These are phyloP conservation scores for Allygus modestus DNA, from an alignment of 2,888 invertebrate genomes.

Conservation along the genomic window DNA sequence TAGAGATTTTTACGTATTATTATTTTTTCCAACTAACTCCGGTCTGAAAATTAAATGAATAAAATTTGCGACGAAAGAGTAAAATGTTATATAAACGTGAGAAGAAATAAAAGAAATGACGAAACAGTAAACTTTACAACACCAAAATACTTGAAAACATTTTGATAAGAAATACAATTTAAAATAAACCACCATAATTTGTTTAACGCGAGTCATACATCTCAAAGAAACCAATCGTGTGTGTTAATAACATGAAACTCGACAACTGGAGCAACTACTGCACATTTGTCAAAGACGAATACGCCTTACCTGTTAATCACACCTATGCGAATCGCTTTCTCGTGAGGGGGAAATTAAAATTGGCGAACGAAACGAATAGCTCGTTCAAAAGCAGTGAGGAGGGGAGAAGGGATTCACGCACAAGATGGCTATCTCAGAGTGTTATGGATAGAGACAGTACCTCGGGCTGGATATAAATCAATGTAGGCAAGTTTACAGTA, in stretches of 20 bases:
- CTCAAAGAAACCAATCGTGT: neutral
- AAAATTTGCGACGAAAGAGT: too few relatives aligned
- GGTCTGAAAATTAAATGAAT: too few relatives aligned
- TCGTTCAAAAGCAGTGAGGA: neutral
- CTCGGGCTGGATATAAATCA: slow-evolving; percentile 43
- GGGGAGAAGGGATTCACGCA: slow-evolving; percentile 10
- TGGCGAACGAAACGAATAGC: neutral
- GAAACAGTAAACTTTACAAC: too few relatives aligned
- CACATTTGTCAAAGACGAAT: neutral
- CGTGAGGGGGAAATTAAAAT: slow-evolving; percentile 23
- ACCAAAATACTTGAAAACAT: too few relatives aligned
- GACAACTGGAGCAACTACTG: slow-evolving; percentile 21
- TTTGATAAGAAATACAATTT: too few relatives aligned
- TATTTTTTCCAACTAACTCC: too few relatives aligned
- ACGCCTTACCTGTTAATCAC: neutral
- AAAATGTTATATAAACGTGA: too few relatives aligned
- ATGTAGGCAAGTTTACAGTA: slow-evolving; percentile 52
- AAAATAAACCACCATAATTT: too few relatives aligned
- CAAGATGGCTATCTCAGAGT: slow-evolving; percentile 14
- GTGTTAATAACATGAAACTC: neutral
- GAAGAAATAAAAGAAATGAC: too few relatives aligned
- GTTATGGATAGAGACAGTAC: slow-evolving; percentile 53
- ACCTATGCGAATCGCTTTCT: slow-evolving; percentile 14
- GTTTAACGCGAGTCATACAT: neutral
- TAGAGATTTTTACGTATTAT: too few relatives aligned